phyloP scores from a whole-genome alignment of 2,888 invertebrate genomes.

The Bellardia pandia region DNA sequence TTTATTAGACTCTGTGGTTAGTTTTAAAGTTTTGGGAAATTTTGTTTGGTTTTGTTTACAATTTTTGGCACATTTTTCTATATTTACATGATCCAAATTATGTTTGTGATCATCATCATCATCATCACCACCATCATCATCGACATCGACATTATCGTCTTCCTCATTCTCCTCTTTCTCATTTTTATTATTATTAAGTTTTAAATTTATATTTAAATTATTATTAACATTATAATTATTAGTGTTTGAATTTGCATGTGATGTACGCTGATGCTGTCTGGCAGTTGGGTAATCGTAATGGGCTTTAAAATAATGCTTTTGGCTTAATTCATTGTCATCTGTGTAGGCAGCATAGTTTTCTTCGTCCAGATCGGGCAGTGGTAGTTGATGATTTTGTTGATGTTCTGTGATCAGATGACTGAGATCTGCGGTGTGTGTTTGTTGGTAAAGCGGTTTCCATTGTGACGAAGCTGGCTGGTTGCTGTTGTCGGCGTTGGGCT shows the following conservation, averaged over 20 bases:
- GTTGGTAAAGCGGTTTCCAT: conserved; percentile 77
- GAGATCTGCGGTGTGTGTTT: conserved; percentile 49
- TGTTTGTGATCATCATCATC: conserved; percentile 14
- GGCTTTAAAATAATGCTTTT: conserved; percentile 24
- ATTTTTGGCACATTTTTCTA: conserved; percentile 78
- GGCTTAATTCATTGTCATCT: conserved; percentile 78
- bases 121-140: neutral
- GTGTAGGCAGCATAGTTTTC: conserved; percentile 57
- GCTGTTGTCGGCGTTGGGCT: conserved; percentile 58
- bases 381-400: conserved; percentile 32
- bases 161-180: neutral
- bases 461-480: conserved; percentile 70
- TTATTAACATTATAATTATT: conserved; percentile 51
- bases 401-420: conserved; percentile 36
- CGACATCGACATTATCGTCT: neutral
- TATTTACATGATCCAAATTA: conserved; percentile 68
- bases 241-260: conserved; percentile 39
- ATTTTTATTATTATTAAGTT: conserved; percentile 27
- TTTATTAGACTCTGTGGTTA: conserved; percentile 50
- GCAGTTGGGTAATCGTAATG: conserved; percentile 32
- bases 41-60: conserved; percentile 72
- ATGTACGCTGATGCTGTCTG: conserved; percentile 55
- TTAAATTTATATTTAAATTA: conserved; percentile 51
- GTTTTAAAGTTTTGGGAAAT: conserved; percentile 33
- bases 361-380: conserved; percentile 45